These are phyloP conservation scores for Phalacrocorax pelagicus DNA, from an alignment of 2,113 vertebrate genomes.

Conservation along the genomic window DNA sequence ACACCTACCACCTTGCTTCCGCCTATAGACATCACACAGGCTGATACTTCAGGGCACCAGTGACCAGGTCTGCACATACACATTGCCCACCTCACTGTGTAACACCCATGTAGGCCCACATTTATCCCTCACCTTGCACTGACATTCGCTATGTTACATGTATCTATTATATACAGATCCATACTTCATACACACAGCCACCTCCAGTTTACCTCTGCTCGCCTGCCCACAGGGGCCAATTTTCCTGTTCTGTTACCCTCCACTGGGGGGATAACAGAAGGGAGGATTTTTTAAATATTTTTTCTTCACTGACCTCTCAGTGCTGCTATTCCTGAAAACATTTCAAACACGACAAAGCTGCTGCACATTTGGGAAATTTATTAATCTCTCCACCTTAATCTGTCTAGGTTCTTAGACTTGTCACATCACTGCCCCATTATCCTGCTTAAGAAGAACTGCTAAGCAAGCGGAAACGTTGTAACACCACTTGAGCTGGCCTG, in stretches of 20 bases:
- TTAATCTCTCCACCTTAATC: neutral
- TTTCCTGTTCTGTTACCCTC: neutral
- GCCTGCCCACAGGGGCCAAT: neutral
- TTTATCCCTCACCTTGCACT: neutral
- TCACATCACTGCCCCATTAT: neutral
- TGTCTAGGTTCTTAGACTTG: neutral
- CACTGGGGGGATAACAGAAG: neutral
- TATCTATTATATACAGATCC: neutral
- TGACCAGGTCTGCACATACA: neutral
- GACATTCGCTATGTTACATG: neutral
- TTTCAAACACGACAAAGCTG: neutral
- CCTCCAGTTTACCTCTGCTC: neutral
- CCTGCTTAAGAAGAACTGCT: neutral
- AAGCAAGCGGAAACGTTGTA: neutral
- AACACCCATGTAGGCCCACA: rapidly evolving
- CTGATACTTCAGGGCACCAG: neutral
- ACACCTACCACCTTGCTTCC: neutral
- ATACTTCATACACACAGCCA: neutral
- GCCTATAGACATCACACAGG: neutral
- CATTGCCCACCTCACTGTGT: neutral
- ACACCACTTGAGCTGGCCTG: neutral
- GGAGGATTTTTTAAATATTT: neutral
- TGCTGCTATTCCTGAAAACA: neutral
- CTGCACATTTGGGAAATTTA: neutral
- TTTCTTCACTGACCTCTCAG: neutral